A percentile compares a stretch with the other conserved stretches of the same genome.
phyloP scores from a whole-genome alignment of 1,140 invertebrate genomes.

The Brachionus rubens region DNA sequence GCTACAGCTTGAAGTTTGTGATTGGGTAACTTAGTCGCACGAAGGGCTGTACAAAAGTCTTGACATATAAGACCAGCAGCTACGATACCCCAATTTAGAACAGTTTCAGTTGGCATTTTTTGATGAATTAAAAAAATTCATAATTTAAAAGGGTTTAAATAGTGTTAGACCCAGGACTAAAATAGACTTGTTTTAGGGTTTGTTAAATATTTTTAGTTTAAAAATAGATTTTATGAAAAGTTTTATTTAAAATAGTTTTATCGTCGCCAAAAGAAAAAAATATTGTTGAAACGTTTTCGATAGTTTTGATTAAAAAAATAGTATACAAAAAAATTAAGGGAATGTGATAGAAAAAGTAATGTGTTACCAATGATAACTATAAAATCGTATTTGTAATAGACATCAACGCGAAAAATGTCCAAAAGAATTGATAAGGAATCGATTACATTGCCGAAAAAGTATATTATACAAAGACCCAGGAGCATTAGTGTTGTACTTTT shows the following conservation, averaged over 20 bases:
- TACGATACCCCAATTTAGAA: conserved; percentile 69
- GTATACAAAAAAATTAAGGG: conserved; percentile 26
- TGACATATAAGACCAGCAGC: conserved; percentile 71
- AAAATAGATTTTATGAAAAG: too few relatives aligned
- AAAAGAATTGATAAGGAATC: neutral
- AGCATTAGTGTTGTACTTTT: conserved; percentile 19
- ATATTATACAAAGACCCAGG: neutral
- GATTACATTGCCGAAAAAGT: conserved; percentile 21
- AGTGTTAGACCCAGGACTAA: too few relatives aligned
- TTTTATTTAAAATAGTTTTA: neutral
- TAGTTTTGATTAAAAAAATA: conserved; percentile 12
- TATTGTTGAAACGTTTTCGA: conserved; percentile 12
- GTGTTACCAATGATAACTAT: neutral
- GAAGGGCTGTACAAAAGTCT: conserved; percentile 71
- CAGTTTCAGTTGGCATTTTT: too few relatives aligned
- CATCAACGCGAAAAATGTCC: conserved; percentile 12
- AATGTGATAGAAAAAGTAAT: conserved; percentile 20
- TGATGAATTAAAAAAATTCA: too few relatives aligned
- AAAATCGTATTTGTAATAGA: conserved; percentile 15
- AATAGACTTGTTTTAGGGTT: too few relatives aligned
- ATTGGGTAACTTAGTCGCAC: neutral
- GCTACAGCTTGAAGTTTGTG: conserved; percentile 47
- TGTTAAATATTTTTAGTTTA: too few relatives aligned
- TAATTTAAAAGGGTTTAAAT: too few relatives aligned
- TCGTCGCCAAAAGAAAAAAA: conserved; percentile 7